Evolutionary conservation across 2,113 vertebrate species (phyloP), one percentile per base, ranked within the genome.

Genomic region (Oreochromis tanganicae): DNA sequence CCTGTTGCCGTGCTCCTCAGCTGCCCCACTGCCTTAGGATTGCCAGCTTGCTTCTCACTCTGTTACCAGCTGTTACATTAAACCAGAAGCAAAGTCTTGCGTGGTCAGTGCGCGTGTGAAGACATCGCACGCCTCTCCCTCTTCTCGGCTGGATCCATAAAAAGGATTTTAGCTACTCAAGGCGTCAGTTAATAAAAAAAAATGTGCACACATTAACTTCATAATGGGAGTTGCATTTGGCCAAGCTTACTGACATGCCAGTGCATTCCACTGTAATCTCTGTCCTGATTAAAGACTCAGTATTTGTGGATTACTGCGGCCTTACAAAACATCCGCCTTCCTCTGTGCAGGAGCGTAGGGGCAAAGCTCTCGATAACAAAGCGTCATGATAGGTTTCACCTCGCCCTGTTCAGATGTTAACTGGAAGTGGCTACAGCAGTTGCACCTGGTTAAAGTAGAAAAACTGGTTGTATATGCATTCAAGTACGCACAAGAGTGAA

Each of bases 221-320:
- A 29, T 21, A 32, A 86, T 75, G 14, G 17, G 61, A 78, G 68
- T 46, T 88, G 80, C 34, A 9, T 86, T 79, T 36, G 24, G 48
- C 19, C 13, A 12, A 59, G 59, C 68, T 92, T 73, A 46, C 87
- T 79, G 78, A 90, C 88, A 84, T 85, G 66, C 66, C 61, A 14
- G 4, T 81, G 80, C 91, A 92, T 92, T 93, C 85, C 92, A 56
- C 79, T 87, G 83, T 92, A 89, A 92, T 96, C 91, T 92, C 82
- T 84, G 43, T 86, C 85, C 86, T 61, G 85, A 94, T 95, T 91
- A 91, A 85, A 85, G 85, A 82, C 85, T 48, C 71, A 68, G 68
- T 88, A 32, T 88, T 88, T 87, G 92, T 92, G 91, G 88, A 93
- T 93, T 90, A 94, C 83, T 43, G 84, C 16, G 32, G 71, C 79